phyloP scores from a whole-genome alignment of 1,140 invertebrate species.

The Bombus breviceps region DNA sequence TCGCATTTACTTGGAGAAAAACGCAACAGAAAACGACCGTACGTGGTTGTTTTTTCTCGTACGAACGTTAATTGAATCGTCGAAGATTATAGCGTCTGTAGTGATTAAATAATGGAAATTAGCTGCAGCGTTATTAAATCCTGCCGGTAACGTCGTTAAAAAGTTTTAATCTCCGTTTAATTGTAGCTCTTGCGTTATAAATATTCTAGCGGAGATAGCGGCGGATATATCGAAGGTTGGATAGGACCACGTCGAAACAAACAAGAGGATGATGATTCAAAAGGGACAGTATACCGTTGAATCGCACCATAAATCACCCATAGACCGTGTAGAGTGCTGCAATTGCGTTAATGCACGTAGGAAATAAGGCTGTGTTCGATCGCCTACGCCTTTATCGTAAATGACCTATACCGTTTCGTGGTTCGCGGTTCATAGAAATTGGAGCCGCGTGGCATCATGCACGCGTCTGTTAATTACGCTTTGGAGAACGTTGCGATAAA shows the following conservation, averaged over 20 bases:
- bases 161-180: not conserved
- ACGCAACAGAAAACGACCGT: not conserved
- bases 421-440: not conserved
- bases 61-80: constrained; percentile 5
- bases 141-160: not conserved
- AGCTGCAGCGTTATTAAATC: not conserved
- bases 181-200: not conserved
- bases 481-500: not conserved
- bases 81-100: not conserved
- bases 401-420: not conserved
- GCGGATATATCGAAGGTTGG: not conserved
- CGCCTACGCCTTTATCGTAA: constrained; percentile 31
- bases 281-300: constrained; percentile 7
- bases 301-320: constrained; percentile 27
- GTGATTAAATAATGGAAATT: not conserved
- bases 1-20: not conserved
- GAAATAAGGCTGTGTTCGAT: not conserved
- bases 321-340: constrained; percentile 7
- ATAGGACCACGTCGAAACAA: not conserved
- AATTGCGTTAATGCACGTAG: constrained; percentile 25
- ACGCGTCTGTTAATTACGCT: too few species aligned
- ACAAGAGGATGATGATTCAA: constrained; percentile 7
- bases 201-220: not conserved
- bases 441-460: too few species aligned
- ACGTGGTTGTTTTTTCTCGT: not conserved